Base-by-base conservation (phyloP, 2,797 vertebrate species). In the Psittacula derbiana region DNA sequence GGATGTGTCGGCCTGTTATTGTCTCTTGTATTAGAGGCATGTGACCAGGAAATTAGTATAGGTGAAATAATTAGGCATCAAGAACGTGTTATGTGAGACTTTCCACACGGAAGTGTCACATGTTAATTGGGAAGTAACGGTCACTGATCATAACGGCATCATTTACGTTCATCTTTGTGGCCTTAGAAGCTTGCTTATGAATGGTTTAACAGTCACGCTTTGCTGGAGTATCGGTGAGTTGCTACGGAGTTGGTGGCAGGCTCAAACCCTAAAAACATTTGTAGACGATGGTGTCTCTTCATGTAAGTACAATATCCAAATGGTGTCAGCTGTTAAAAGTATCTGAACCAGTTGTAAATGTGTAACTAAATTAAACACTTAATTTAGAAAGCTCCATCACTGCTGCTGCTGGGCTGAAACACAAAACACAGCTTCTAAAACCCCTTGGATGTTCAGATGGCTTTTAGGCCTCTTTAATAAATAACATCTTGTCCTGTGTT, bases 11-110 rank as follows among this genome's bases (percentile, higher is more conserved):
- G 24, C 49, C 79, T 85, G 57, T 72, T 96, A 71, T 10, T 79
- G 36, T 24, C 50, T 44, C 18, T 12, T 79, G 25, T 25, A 18
- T 75, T 88, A 65, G 55, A 69, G 47, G 16, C 65, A 71, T 0
- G 5, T 78, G 82, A 46, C n/a, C 27, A 70, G 84, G 55, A 65
- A 93, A 84, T 83, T 80, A 52, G 57, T 76, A 21, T 14, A 79
- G 80, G 84, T 90, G 58, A 57, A 71, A 41, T 88, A 96, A 86
- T 67, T 75, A 69, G 66, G 89, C 86, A 75, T 86, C 38, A 71
- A 23, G 90, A 85, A n/a, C 1, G 1, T 1, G 24, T 75, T 92
- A 12, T n/a, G 21, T 72, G 86, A 73, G 81, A 33, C 41, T 67
- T 83, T 36, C 49, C 64, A 5, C 40, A 3, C 6, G 31, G 61